These are phyloP conservation scores for Microdon myrmicae DNA, from an alignment of 2,888 invertebrate species.

Conservation along the genomic window DNA sequence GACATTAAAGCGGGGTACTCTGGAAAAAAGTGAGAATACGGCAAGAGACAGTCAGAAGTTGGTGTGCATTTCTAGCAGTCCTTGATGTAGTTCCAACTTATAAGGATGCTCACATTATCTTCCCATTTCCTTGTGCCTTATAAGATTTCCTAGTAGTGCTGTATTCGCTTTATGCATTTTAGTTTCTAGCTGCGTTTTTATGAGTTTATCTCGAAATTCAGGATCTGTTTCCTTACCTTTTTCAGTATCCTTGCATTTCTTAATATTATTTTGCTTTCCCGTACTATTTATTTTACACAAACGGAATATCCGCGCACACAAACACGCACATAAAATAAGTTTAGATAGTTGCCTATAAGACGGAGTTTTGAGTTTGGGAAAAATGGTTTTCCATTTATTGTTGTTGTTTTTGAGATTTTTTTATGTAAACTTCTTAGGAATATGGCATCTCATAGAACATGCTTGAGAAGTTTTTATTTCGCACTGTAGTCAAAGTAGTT, in stretches of 20 bases:
- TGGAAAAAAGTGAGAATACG: constrained; percentile 1
- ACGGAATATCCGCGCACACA: no score
- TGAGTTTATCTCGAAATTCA: constrained; percentile 9
- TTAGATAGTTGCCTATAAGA: no score
- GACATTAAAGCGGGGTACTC: constrained; percentile 13
- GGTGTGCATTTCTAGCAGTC: constrained; percentile 38
- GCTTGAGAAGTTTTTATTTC: no score
- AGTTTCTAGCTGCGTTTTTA: constrained; percentile 26
- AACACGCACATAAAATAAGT: no score
- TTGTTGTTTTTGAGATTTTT: no score
- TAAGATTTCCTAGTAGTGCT: constrained; percentile 13
- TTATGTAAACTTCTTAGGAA: no score
- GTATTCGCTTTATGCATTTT: constrained; percentile 19
- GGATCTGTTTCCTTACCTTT: background rate
- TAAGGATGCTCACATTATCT: constrained; percentile 34
- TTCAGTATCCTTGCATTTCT: constrained; percentile 8
- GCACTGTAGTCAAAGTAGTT: no score
- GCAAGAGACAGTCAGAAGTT: constrained; percentile 4
- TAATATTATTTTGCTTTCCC: no score
- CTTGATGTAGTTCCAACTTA: constrained; percentile 12
- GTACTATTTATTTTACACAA: no score
- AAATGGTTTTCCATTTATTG: no score
- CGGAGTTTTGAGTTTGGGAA: no score
- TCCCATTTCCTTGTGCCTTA: constrained; percentile 20
- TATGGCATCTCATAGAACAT: no score